phyloP scores from a whole-genome alignment of 2,888 invertebrate genomes.

The Isoperla grammatica region DNA sequence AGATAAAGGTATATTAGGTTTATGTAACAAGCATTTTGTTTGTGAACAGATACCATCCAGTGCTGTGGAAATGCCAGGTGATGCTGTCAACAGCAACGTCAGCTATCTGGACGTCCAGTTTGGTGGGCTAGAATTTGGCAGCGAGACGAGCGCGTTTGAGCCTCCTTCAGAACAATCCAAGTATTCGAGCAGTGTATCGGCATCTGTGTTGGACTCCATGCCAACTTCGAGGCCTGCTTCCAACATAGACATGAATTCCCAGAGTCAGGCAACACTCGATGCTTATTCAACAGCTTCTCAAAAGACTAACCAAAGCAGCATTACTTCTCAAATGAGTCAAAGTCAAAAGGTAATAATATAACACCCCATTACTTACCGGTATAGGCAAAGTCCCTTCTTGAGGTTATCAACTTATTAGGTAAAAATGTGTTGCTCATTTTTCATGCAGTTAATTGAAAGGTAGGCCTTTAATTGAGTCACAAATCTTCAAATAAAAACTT shows the following conservation, averaged over 20 bases:
- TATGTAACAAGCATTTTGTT: too few relatives aligned
- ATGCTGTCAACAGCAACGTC: constrained; percentile 64
- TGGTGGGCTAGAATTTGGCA: constrained; percentile 75
- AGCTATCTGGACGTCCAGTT: constrained; percentile 89
- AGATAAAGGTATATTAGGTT: too few relatives aligned
- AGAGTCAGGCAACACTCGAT: constrained; percentile 27
- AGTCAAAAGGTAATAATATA: constrained; percentile 31
- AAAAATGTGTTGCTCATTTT: too few relatives aligned
- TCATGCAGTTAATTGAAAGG: too few relatives aligned
- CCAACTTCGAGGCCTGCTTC: constrained; percentile 26
- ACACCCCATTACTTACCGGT: neutral
- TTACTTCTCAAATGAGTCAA: constrained; percentile 27
- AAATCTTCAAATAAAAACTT: too few relatives aligned
- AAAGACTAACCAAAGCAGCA: constrained; percentile 25
- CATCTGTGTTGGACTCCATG: constrained; percentile 30
- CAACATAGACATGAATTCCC: constrained; percentile 27
- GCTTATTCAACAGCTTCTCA: constrained; percentile 26
- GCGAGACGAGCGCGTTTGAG: constrained; percentile 49
- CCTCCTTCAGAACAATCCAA: constrained; percentile 26
- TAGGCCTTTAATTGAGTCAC: too few relatives aligned
- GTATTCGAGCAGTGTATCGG: constrained; percentile 26
- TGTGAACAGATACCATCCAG: constrained; percentile 76
- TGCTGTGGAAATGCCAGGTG: constrained; percentile 96
- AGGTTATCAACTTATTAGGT: too few relatives aligned
- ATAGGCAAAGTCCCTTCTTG: neutral